These are phyloP conservation scores for Endotricha flammealis DNA, from an alignment of 2,888 invertebrate genomes.

Conservation along the genomic window DNA sequence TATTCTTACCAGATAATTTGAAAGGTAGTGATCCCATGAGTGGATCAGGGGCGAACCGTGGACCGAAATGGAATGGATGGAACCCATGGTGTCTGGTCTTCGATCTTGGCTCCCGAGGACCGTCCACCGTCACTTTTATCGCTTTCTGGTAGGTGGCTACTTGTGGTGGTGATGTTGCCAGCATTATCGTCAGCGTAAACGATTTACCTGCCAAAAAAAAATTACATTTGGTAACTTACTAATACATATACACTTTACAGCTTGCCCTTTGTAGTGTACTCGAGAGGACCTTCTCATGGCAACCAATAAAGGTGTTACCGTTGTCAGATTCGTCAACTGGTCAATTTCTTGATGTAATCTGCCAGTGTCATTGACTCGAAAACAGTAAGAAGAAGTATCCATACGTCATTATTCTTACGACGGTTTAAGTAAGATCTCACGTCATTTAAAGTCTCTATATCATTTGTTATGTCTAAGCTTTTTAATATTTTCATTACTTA, in stretches of 20 bases:
- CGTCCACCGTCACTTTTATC: conserved; percentile 99
- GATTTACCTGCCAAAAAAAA: conserved; percentile 88
- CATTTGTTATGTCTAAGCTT: too few species aligned
- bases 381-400: too few species aligned
- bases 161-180: conserved; percentile 95
- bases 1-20: conserved; percentile 87
- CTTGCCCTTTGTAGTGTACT: too few species aligned
- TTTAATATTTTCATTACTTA: neutral
- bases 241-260: too few species aligned
- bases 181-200: conserved; percentile 96
- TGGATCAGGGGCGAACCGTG: conserved; percentile 89
- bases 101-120: conserved; percentile 97
- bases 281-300: too few species aligned
- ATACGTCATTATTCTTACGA: too few species aligned
- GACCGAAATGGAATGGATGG: conserved; percentile 93
- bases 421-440: too few species aligned
- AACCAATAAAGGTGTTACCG: too few species aligned
- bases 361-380: too few species aligned
- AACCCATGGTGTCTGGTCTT: conserved; percentile 93
- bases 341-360: too few species aligned
- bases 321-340: too few species aligned
- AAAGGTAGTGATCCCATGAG: conserved; percentile 87
- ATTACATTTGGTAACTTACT: neutral
- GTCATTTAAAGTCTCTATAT: too few species aligned
- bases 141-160: conserved; percentile 98